Conservation (phyloP, 2,113 vertebrate genomes). For the Okapia johnstoni region DNA sequence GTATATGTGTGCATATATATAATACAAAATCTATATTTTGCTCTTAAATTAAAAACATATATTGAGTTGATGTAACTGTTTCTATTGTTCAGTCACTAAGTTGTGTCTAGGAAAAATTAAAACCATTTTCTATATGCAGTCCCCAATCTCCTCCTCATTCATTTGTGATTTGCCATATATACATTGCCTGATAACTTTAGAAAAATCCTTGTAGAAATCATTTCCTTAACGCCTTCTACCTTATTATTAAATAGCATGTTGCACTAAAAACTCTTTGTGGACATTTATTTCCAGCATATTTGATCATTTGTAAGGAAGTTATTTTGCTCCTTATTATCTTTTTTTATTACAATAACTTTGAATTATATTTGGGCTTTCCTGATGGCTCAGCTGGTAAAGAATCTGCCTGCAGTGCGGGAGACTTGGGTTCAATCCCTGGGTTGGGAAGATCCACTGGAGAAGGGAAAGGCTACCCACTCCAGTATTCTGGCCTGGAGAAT, state of each 20-base stretch:
- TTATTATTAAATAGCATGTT: background rate
- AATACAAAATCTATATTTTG: background rate
- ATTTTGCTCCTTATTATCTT: background rate
- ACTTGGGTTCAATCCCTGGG: background rate
- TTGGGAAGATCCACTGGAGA: background rate
- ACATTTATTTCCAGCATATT: background rate
- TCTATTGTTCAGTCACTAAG: background rate
- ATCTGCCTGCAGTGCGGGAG: rapidly evolving
- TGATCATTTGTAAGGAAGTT: background rate
- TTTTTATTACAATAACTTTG: background rate
- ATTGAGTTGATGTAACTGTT: background rate
- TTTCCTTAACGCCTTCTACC: background rate
- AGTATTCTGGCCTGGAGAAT: background rate
- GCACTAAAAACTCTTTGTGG: background rate
- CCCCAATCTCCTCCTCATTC: background rate
- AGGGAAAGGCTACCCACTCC: background rate
- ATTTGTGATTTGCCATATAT: background rate
- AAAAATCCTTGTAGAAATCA: background rate
- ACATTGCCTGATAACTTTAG: background rate
- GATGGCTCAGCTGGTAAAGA: background rate
- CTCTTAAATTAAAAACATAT: background rate
- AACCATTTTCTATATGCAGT: background rate
- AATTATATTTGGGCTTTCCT: background rate
- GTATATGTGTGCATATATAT: background rate
- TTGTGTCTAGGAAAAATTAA: background rate